Evolutionary conservation across 2,888 invertebrate species (phyloP).

Genomic region (Meliscaeva auricollis): DNA sequence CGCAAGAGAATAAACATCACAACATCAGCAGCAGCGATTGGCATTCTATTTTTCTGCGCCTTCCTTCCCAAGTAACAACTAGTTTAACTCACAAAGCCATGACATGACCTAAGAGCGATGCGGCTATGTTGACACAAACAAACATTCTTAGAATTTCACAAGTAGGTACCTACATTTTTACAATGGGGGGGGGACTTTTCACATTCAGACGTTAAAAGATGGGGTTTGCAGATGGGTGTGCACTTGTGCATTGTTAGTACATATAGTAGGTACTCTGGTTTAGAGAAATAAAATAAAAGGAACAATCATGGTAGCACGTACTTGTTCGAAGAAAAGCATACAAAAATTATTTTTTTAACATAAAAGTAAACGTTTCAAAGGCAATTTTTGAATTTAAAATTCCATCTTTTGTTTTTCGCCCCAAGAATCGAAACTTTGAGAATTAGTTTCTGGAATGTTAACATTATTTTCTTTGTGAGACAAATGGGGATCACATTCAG

Average conservation of each 20-base stretch:
- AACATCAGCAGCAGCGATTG: not conserved
- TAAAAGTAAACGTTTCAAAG: too few species aligned
- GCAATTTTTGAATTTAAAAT: too few species aligned
- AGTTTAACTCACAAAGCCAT: conserved; percentile 12
- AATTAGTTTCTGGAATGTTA: too few species aligned
- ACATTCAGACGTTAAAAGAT: not conserved
- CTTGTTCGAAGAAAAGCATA: too few species aligned
- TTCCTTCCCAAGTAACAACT: conserved; percentile 10
- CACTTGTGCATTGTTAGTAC: not conserved
- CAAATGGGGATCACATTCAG: too few species aligned
- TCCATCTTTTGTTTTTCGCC: too few species aligned
- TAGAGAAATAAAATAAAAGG: too few species aligned
- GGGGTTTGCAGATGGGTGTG: not conserved
- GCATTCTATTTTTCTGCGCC: not conserved
- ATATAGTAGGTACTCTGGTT: too few species aligned
- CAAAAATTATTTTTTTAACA: too few species aligned
- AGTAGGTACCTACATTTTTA: not conserved
- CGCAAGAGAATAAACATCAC: not conserved
- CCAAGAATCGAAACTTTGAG: too few species aligned
- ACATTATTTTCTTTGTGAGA: too few species aligned
- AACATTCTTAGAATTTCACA: not conserved
- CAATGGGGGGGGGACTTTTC: not conserved
- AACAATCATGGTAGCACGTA: too few species aligned
- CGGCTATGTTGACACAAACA: not conserved
- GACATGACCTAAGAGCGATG: conserved; percentile 21